Evolutionary conservation across 2,113 vertebrate species (phyloP), one percentile per base, ranked within the genome.

Genomic region (Sarotherodon lohbergeri): DNA sequence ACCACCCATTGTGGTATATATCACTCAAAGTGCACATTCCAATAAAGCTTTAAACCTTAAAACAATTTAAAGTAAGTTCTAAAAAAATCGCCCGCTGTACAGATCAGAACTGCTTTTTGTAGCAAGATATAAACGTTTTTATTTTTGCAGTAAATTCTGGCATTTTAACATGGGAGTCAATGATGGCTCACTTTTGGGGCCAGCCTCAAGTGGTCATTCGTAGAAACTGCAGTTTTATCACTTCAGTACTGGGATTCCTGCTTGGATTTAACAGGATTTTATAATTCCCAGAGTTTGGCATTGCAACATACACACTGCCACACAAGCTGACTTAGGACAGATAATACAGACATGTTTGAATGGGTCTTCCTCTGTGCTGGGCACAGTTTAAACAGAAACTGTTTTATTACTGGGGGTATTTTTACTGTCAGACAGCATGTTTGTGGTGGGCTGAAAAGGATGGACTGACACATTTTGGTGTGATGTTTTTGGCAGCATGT

Each of bases 401-500:
- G 55, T 73, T 46, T 41, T 56, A 19, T 91, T 78, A 86, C 55
- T 85, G 46, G 36, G 80, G 85, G 39, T 82, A 87, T 91, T 93
- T 80, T 68, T 85, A 68, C 55, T 27, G n/a, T 71, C 36, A 4
- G 22, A 86, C 89, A 50, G 80, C 13, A 85, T 84, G 82, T 85
- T 85, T 91, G 87, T 52, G 59, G 24, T 59, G 85, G 81, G 27
- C 68, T 86, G 22, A 85, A 85, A 89, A 83, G 83, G 54, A 90
- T 43, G 39, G 13, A 55, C 48, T 50, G 68, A 83, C 85, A 87
- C 85, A 85, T 91, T 87, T 88, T 57, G 36, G 56, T 68, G 61
- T 36, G 83, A 92, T 87, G 52, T 86, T 89, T 94, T 92, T 91
- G 88, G 79, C 91, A 89, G 88, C 68, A 19, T 86, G 52, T 29